phyloP scores from a whole-genome alignment of 2,113 vertebrate genomes.

The Apeltes quadracus region DNA sequence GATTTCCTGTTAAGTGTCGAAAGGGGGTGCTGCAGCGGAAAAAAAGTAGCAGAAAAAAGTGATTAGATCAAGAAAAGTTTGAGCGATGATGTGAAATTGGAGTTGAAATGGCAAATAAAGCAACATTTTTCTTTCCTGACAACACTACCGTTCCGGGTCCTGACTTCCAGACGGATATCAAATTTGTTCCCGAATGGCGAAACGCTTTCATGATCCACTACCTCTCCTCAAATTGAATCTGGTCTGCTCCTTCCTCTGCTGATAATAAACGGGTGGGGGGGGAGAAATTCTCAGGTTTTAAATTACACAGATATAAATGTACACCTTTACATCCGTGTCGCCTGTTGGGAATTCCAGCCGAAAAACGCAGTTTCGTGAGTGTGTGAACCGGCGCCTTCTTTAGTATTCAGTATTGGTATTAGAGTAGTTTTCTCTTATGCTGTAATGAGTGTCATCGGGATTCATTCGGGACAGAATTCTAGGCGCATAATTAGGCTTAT shows the following conservation, averaged over 20 bases:
- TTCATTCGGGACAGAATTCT: conserved; percentile 33
- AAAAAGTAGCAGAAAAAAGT: conserved; percentile 35
- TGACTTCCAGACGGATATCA: conserved; percentile 71
- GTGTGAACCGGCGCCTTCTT: no score
- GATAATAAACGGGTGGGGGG: conserved; percentile 49
- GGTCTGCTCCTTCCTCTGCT: conserved; percentile 53
- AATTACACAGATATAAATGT: conserved; percentile 54
- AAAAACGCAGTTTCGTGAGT: conserved; percentile 35
- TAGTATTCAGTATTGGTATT: conserved; percentile 14
- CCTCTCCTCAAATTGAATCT: conserved; percentile 70
- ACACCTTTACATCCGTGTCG: conserved; percentile 52
- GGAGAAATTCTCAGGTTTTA: conserved; percentile 43
- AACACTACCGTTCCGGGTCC: conserved; percentile 60
- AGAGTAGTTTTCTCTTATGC: conserved; percentile 11
- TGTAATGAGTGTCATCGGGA: conserved; percentile 45
- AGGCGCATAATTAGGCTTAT: conserved; percentile 45
- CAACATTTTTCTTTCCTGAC: conserved; percentile 58
- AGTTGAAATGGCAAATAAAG: conserved; percentile 63
- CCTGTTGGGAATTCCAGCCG: not conserved
- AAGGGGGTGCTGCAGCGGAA: conserved; percentile 6
- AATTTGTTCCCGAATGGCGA: conserved; percentile 69
- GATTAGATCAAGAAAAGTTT: conserved; percentile 60
- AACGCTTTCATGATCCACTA: conserved; percentile 71
- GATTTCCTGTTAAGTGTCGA: conserved; percentile 18
- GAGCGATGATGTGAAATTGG: conserved; percentile 60